These are phyloP conservation scores for Hyla sarda DNA, from an alignment of 2,113 vertebrate species.

Conservation along the genomic window DNA sequence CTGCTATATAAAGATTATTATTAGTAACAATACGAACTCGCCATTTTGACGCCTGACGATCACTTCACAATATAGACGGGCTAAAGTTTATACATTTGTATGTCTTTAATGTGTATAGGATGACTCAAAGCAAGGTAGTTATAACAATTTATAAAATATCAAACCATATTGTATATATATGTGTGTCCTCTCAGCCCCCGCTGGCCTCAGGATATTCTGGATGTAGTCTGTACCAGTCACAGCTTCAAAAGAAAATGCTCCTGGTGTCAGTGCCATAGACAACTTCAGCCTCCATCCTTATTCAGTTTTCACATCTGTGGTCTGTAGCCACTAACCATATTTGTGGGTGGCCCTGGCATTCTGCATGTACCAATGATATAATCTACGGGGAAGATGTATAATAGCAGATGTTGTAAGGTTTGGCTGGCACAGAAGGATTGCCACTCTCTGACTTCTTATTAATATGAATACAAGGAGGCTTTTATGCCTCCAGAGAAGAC, in stretches of 20 bases:
- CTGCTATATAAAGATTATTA: no score
- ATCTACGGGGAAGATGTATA: constrained; percentile 15
- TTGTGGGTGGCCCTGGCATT: not conserved
- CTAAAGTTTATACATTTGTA: not conserved
- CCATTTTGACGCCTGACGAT: no score
- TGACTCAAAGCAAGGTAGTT: not conserved
- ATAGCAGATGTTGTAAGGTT: constrained; percentile 43
- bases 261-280: not conserved
- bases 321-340: constrained; percentile 53
- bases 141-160: not conserved
- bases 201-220: not conserved
- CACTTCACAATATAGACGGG: no score
- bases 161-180: not conserved
- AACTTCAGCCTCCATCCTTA: not conserved
- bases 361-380: constrained; percentile 4
- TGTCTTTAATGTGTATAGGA: not conserved
- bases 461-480: constrained; percentile 31
- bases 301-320: constrained; percentile 14
- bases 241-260: constrained; percentile 9
- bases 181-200: not conserved
- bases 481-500: not conserved
- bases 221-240: not conserved
- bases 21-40: no score
- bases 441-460: not conserved
- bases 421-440: not conserved